Evolutionary conservation across 2,113 vertebrate genomes (phyloP), one percentile per base, ranked within the genome.

Genomic region (Pseudorhombus dupliciocellatus): DNA sequence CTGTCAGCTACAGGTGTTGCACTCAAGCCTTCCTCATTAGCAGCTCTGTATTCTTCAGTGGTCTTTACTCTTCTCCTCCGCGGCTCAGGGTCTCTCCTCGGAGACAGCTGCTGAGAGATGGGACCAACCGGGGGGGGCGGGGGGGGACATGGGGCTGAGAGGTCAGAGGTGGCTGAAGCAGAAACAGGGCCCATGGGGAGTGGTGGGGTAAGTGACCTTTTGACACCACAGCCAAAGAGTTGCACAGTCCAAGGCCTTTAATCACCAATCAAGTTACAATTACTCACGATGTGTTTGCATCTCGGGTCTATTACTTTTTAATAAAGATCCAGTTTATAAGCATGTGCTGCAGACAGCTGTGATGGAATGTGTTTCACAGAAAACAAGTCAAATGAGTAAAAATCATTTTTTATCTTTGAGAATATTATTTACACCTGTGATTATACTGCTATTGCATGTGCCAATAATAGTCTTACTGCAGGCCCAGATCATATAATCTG

Each of bases 121-220:
- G 66, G 28, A 70, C 57, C 70, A 70, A 48, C 78, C 31, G 53
- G 61, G 37, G 66, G 72, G 76, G 66, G 70, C 31, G 53, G 61
- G 37, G 66, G 72, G 76, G 66, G 70, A 74, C 51, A 68, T 7
- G 40, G 51, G 44, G 67, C 70, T 83, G 7, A 87, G 54, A 73
- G 74, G 76, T 81, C 77, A 87, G 64, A 73, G 77, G 74, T 78
- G 81, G 70, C 66, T 31, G 64, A 70, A 77, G 59, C 65, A 78
- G 73, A 74, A 83, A 53, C 65, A 77, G 81, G 75, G 81, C 73
- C 84, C 73, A 79, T 7, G 78, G 61, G 68, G 65, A 79, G 77
- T 79, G 70, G 57, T 74, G 44, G n/a, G 61, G 66, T 62, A 71
- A 58, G 63, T 83, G 78, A 89, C 78, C 84, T 88, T 61, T 61